phyloP scores from a whole-genome alignment of 30 jellyfish, hydroid and myxozoan genomes.

The Pelagia noctiluca region DNA sequence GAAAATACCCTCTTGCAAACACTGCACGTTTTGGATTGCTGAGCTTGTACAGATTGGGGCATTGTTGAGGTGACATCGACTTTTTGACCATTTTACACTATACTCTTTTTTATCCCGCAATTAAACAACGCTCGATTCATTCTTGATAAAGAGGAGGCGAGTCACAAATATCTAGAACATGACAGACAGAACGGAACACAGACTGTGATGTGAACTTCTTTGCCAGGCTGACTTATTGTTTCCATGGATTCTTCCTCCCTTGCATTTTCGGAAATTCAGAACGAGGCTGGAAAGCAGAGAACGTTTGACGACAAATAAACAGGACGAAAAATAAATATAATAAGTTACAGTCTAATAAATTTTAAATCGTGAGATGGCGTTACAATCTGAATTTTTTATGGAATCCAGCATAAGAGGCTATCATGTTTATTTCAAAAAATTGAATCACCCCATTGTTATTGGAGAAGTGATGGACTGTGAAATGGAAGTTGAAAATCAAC shows the following conservation, averaged over 20 bases:
- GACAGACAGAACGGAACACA: neutral
- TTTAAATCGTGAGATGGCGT: too few relatives aligned
- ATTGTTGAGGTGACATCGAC: neutral
- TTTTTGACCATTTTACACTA: neutral
- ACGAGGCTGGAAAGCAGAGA: too few relatives aligned
- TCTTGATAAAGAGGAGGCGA: neutral
- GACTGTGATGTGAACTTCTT: neutral
- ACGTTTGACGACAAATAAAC: too few relatives aligned
- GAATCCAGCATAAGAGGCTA: neutral
- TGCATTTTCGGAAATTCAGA: too few relatives aligned
- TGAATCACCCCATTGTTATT: neutral
- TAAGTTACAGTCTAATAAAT: too few relatives aligned
- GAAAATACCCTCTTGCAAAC: neutral
- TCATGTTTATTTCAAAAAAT: neutral
- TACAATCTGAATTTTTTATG: too few relatives aligned
- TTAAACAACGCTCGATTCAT: neutral
- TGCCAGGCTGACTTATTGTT: neutral
- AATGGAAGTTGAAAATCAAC: neutral
- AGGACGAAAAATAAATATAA: too few relatives aligned
- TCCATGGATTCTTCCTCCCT: neutral
- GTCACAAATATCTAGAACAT: too few relatives aligned
- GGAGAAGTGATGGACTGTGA: neutral
- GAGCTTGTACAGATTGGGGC: neutral
- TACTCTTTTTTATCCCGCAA: neutral
- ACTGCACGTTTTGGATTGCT: neutral